Conservation (phyloP, 1,140 invertebrate genomes). For the Hetaerina americana region DNA sequence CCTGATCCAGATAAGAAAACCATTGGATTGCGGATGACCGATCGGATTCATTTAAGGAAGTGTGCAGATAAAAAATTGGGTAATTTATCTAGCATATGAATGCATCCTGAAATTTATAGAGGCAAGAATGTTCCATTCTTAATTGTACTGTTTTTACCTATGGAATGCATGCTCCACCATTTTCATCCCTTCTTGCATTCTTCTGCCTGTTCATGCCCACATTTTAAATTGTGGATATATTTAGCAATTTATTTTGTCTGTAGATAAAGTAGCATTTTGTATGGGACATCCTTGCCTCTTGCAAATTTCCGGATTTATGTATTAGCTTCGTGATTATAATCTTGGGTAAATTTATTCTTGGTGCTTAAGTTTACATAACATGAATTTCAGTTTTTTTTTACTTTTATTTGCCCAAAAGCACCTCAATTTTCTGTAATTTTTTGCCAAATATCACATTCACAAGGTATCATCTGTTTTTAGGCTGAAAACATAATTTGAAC, state of each 20-base stretch:
- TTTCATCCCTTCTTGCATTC: not conserved
- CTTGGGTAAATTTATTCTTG: too few species aligned
- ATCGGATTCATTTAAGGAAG: not conserved
- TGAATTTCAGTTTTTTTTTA: too few species aligned
- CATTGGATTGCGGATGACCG: not conserved
- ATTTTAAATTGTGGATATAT: not conserved
- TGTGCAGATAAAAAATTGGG: not conserved
- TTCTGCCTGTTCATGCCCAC: not conserved
- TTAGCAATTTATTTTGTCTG: not conserved
- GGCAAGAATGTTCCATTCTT: not conserved
- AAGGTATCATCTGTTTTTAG: too few species aligned
- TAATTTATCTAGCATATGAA: not conserved
- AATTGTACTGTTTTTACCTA: not conserved
- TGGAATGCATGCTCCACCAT: not conserved
- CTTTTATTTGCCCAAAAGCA: too few species aligned
- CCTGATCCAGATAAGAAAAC: not conserved
- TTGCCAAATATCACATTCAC: too few species aligned
- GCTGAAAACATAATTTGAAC: too few species aligned
- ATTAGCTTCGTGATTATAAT: too few species aligned
- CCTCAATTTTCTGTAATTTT: too few species aligned
- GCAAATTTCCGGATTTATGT: not conserved
- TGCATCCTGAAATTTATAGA: not conserved
- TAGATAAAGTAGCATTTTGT: not conserved
- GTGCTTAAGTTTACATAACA: too few species aligned
- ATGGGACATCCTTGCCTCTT: not conserved